A percentile compares a stretch with the other conserved stretches of the same genome.
These are phyloP conservation scores for Amblyteles armatorius DNA, from an alignment of 2,888 invertebrate genomes.

Conservation along the genomic window DNA sequence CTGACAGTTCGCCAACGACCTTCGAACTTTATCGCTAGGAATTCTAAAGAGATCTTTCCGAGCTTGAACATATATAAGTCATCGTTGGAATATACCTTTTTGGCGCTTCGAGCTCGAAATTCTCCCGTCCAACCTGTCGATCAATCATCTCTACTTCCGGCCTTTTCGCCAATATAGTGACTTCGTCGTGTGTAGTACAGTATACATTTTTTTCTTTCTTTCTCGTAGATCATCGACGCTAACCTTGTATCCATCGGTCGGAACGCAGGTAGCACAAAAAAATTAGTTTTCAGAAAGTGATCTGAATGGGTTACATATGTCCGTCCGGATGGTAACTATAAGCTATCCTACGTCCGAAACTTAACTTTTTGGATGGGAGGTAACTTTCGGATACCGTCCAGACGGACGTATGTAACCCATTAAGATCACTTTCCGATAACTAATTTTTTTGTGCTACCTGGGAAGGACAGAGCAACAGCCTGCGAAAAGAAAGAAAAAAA, in stretches of 20 bases:
- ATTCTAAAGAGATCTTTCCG: slow-evolving; percentile 52
- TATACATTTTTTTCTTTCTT: background rate
- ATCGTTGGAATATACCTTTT: slow-evolving; percentile 21
- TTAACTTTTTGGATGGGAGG: no score
- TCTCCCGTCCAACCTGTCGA: slow-evolving; percentile 33
- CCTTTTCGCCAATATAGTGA: background rate
- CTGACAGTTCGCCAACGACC: slow-evolving; percentile 48
- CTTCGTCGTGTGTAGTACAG: background rate
- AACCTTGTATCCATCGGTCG: background rate
- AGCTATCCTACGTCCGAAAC: no score
- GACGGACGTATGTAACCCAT: no score
- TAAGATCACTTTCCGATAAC: no score
- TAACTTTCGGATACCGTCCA: no score
- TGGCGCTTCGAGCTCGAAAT: slow-evolving; percentile 11
- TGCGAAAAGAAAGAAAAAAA: background rate
- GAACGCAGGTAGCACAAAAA: no score
- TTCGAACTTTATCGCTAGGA: slow-evolving; percentile 39
- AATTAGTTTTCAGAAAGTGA: no score
- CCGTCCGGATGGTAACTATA: no score
- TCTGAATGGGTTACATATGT: no score
- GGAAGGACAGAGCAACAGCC: background rate
- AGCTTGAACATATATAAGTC: slow-evolving; percentile 17
- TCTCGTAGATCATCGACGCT: background rate
- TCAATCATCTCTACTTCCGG: slow-evolving; percentile 42
- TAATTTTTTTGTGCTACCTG: no score